Conservation (phyloP, 1,140 invertebrate genomes). For the Diachasmimorpha longicaudata region DNA sequence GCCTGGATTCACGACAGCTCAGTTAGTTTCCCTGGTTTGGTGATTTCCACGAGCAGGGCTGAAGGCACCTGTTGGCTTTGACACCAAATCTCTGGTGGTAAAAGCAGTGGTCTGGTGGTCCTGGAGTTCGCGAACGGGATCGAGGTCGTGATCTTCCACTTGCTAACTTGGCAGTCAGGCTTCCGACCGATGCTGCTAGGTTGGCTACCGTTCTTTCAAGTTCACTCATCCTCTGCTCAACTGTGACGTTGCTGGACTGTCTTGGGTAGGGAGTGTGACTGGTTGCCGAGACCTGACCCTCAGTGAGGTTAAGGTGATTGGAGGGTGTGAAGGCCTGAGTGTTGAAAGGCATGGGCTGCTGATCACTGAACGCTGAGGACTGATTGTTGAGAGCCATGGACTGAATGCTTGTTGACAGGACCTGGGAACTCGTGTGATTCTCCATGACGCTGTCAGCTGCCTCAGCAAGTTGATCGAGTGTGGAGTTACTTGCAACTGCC, state of each 20-base stretch:
- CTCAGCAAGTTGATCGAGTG: no score
- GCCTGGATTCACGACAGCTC: slow-evolving; percentile 13
- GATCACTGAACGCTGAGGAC: no score
- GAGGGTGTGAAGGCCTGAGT: not conserved
- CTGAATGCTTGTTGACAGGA: no score
- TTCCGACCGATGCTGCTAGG: not conserved
- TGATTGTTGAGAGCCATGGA: no score
- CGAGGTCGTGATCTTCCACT: not conserved
- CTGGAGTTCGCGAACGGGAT: not conserved
- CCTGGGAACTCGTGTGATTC: no score
- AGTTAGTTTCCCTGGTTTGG: slow-evolving; percentile 23
- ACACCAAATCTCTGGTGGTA: slow-evolving; percentile 19
- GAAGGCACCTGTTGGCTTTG: slow-evolving; percentile 4
- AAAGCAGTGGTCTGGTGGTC: not conserved
- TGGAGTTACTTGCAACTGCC: no score
- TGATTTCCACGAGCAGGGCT: slow-evolving; percentile 16
- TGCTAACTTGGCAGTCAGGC: not conserved
- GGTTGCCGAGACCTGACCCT: not conserved
- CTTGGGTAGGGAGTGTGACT: not conserved
- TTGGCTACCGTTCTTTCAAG: not conserved
- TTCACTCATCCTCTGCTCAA: not conserved
- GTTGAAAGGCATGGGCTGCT: not conserved
- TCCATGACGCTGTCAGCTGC: no score
- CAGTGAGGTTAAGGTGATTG: not conserved
- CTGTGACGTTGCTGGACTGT: not conserved